phyloP scores from a whole-genome alignment of 2,113 vertebrate genomes.

The Lepisosteus oculatus region DNA sequence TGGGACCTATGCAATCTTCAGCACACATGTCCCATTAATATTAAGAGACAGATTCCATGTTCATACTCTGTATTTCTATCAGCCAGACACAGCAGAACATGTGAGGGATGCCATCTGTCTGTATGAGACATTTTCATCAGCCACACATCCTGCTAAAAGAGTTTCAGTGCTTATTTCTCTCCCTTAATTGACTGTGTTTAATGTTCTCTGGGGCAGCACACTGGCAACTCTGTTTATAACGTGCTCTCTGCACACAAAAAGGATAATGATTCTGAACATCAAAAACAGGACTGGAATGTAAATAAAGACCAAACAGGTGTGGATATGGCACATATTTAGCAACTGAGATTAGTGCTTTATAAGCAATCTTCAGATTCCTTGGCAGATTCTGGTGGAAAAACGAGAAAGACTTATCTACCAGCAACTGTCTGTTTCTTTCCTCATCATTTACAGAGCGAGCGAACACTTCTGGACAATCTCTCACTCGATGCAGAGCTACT shows the following conservation, averaged over 20 bases:
- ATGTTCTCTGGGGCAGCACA: not conserved
- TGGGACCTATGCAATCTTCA: no score
- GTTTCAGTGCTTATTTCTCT: not conserved
- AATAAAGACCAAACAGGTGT: constrained; percentile 10
- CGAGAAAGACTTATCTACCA: not conserved
- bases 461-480: no score
- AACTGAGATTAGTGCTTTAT: not conserved
- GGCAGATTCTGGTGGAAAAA: not conserved
- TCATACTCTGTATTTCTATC: constrained; percentile 24
- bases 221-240: constrained; percentile 26
- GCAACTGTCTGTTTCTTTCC: not conserved
- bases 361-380: not conserved
- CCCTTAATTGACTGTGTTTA: not conserved
- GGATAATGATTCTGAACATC: not conserved
- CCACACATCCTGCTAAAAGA: not conserved
- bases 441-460: not conserved
- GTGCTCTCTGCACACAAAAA: not conserved
- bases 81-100: constrained; percentile 20
- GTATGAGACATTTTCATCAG: no score
- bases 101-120: constrained; percentile 23
- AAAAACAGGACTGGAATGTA: constrained; percentile 9
- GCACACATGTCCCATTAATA: no score
- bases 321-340: not conserved
- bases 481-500: no score
- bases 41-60: constrained; percentile 18